Conservation (phyloP, 2,888 invertebrate genomes). For the Drosophila infuscata region DNA sequence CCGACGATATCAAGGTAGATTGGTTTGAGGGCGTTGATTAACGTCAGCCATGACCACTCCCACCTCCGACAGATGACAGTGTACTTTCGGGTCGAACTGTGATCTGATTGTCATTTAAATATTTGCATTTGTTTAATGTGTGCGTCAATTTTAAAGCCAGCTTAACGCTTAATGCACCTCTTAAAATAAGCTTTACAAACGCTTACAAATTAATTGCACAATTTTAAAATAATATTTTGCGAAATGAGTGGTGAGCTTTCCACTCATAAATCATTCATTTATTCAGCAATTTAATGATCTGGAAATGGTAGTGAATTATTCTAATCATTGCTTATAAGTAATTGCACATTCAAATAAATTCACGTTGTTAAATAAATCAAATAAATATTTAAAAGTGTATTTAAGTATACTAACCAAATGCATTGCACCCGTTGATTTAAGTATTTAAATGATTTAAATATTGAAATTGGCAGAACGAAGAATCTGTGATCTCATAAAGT, state of each 20-base stretch:
- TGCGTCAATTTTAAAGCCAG: conserved; percentile 36
- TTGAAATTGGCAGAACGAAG: background rate
- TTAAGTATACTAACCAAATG: background rate
- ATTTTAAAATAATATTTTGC: conserved; percentile 22
- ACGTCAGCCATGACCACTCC: conserved; percentile 37
- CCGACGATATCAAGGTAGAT: conserved; percentile 21
- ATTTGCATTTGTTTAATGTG: conserved; percentile 23
- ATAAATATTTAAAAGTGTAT: background rate
- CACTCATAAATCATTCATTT: conserved; percentile 6
- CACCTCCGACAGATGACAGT: background rate
- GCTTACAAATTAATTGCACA: conserved; percentile 36
- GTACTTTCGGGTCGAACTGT: conserved; percentile 6
- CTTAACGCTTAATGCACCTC: conserved; percentile 40
- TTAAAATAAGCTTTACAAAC: conserved; percentile 53
- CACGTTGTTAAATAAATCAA: background rate
- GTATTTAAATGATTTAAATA: background rate
- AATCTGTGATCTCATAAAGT: background rate
- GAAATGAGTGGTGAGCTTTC: background rate
- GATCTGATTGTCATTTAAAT: conserved; percentile 33
- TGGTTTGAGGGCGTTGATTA: conserved; percentile 65
- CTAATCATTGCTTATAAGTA: background rate
- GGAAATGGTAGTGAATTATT: background rate
- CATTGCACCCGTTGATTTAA: no score
- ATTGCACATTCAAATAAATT: background rate
- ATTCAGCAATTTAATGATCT: conserved; percentile 2